Percentiles rank a stretch among this genome's conserved stretches.
These are phyloP conservation scores for Smutsia temminckii DNA, from an alignment of 2,797 vertebrate genomes.

Conservation along the genomic window DNA sequence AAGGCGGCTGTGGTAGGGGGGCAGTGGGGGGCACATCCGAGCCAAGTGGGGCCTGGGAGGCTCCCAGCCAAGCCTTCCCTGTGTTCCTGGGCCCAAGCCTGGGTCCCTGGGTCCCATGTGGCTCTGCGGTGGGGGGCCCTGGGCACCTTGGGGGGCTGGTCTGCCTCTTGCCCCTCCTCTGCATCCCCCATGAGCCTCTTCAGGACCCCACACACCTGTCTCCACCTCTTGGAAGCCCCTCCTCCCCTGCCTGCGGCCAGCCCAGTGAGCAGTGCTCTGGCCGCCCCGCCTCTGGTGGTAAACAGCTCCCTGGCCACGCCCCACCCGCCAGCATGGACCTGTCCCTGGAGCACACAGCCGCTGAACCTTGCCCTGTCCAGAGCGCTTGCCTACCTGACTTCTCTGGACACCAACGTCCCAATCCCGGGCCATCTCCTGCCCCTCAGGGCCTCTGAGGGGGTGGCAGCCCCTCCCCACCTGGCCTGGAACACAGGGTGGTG, in stretches of 20 bases:
- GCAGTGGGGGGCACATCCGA: background rate
- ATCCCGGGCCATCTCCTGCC: background rate
- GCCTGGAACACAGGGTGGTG: background rate
- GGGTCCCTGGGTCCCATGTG: too few species aligned
- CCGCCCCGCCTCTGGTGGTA: fast-evolving
- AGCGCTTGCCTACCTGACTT: too few species aligned
- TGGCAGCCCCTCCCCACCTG: fast-evolving
- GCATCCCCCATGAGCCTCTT: background rate
- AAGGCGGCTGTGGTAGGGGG: background rate
- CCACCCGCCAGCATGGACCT: background rate
- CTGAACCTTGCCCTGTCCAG: fast-evolving
- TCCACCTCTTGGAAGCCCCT: background rate
- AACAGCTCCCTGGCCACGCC: background rate
- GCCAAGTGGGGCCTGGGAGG: fast-evolving
- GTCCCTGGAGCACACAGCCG: background rate
- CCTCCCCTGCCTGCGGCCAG: background rate
- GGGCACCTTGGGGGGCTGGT: background rate
- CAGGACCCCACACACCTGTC: background rate
- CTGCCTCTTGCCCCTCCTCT: background rate
- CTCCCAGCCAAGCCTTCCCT: background rate
- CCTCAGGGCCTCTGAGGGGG: background rate
- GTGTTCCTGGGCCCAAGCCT: too few species aligned
- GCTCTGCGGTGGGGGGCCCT: too few species aligned
- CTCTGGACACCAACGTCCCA: fast-evolving
- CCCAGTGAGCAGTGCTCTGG: background rate